These are phyloP conservation scores for Pemphigus obesinymphae DNA, from an alignment of 1,140 invertebrate genomes.

Conservation along the genomic window DNA sequence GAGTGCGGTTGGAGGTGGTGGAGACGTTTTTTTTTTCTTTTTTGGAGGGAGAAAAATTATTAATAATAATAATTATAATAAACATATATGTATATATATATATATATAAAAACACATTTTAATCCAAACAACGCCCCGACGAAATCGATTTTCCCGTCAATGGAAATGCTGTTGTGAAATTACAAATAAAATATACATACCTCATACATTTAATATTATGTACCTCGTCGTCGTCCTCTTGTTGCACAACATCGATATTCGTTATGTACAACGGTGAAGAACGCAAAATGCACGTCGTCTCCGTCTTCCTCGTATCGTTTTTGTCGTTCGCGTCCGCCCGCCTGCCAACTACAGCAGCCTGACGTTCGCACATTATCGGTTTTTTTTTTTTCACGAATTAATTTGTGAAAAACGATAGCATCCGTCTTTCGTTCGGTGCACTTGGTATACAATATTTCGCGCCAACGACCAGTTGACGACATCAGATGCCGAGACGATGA, in stretches of 20 bases:
- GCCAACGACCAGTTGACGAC: background rate
- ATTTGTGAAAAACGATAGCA: slow-evolving; percentile 11
- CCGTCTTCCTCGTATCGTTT: background rate
- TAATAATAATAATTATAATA: too few species aligned
- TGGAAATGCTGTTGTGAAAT: background rate
- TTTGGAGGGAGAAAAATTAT: too few species aligned
- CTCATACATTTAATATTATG: too few species aligned
- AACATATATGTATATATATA: too few species aligned
- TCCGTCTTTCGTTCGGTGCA: background rate
- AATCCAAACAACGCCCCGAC: background rate
- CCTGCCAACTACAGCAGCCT: background rate
- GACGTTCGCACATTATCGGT: background rate
- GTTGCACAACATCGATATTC: slow-evolving; percentile 7
- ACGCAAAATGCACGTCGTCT: background rate
- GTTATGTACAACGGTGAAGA: background rate
- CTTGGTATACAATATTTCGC: background rate
- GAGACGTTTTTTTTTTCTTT: too few species aligned
- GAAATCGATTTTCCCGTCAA: slow-evolving; percentile 14
- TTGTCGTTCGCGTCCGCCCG: background rate
- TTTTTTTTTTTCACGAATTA: background rate
- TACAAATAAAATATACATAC: background rate
- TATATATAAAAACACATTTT: background rate
- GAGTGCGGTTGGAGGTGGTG: background rate
- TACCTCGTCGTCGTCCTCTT: too few species aligned
- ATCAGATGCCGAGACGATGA: slow-evolving; percentile 21